Conservation (phyloP, 2,797 vertebrate genomes). For the Delichon dasypus region DNA sequence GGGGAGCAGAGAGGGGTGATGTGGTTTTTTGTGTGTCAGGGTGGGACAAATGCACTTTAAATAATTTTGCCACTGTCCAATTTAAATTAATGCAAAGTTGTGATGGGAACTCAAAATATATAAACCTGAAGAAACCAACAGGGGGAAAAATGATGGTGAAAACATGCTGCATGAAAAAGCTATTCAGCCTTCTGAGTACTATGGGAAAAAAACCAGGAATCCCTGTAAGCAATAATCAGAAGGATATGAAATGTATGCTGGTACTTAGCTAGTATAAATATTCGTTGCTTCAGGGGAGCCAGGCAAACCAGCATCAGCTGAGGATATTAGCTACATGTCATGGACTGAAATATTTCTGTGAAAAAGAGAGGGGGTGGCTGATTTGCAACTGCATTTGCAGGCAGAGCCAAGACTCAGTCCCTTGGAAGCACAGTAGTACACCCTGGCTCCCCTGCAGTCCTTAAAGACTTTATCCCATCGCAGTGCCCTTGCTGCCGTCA, state of each 20-base stretch:
- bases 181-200: not conserved
- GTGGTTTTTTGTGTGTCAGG: not conserved
- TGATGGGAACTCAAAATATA: not conserved
- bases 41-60: not conserved
- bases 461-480: not conserved
- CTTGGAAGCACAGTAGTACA: rapidly evolving
- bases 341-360: not conserved
- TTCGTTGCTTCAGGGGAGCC: conserved; percentile 25
- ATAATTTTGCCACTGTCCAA: not conserved
- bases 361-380: not conserved
- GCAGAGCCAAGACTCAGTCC: not conserved
- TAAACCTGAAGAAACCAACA: not conserved
- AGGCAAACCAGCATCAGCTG: not conserved
- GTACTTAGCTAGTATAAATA: conserved; percentile 20
- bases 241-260: not conserved
- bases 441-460: not conserved
- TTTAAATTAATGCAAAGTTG: not conserved
- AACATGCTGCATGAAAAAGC: not conserved
- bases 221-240: conserved; percentile 14
- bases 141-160: not conserved
- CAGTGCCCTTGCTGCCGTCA: rapidly evolving
- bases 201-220: conserved; percentile 1
- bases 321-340: conserved; percentile 5
- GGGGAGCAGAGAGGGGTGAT: rapidly evolving
- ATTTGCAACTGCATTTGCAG: not conserved